These are phyloP conservation scores for Moxostoma hubbsi DNA, from an alignment of 2,797 vertebrate genomes.

Conservation along the genomic window DNA sequence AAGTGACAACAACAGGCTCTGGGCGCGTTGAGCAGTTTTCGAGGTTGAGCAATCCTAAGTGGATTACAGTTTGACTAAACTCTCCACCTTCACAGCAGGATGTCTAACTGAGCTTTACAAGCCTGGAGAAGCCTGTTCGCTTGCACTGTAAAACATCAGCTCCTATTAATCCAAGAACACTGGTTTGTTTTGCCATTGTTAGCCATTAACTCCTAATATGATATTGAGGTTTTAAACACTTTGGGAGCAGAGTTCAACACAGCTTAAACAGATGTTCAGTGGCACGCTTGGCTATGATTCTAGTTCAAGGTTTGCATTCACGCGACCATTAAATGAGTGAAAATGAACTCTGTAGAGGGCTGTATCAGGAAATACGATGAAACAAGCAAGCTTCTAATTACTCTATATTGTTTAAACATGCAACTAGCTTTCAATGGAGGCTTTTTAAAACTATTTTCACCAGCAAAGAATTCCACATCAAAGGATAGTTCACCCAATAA, in stretches of 20 bases:
- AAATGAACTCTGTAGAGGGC: background rate
- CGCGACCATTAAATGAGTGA: slow-evolving; percentile 18
- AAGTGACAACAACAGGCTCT: slow-evolving; percentile 25
- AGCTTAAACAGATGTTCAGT: slow-evolving; percentile 45
- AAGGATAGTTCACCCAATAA: no score
- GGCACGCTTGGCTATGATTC: slow-evolving; percentile 13
- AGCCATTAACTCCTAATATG: slow-evolving; percentile 36
- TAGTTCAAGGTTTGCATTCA: slow-evolving; percentile 32
- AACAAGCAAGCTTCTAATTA: background rate
- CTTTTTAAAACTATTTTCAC: background rate
- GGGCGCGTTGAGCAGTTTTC: slow-evolving; percentile 22
- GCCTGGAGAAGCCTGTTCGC: slow-evolving; percentile 22
- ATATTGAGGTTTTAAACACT: slow-evolving; percentile 49
- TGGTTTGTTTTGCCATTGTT: slow-evolving; percentile 41
- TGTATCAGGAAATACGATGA: background rate
- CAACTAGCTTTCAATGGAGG: background rate
- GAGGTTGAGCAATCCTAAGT: slow-evolving; percentile 55
- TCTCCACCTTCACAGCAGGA: slow-evolving; percentile 45
- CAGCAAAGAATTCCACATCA: background rate
- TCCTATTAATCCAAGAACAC: slow-evolving; percentile 42
- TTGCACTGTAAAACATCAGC: slow-evolving; percentile 24
- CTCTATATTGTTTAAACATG: background rate
- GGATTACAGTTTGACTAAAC: slow-evolving; percentile 54
- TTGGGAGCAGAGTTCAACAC: slow-evolving; percentile 45
- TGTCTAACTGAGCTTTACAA: slow-evolving; percentile 30